Evolutionary conservation across 2,113 vertebrate genomes (phyloP).

Genomic region (Psilopsiagon aymara): DNA sequence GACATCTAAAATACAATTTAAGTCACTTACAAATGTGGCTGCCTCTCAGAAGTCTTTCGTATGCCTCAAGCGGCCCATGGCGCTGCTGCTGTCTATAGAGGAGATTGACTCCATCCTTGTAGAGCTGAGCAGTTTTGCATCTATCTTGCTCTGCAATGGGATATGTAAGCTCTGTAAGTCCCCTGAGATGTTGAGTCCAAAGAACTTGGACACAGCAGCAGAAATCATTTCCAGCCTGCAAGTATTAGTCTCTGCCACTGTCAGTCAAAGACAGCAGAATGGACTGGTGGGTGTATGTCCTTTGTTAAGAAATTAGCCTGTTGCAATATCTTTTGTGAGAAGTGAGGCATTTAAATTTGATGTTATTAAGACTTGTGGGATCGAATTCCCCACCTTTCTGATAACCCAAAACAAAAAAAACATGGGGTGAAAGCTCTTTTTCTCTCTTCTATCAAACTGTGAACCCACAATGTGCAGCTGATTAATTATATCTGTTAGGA

Average conservation of each 20-base stretch:
- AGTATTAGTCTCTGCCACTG: background rate
- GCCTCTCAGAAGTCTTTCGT: background rate
- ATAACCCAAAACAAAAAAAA: background rate
- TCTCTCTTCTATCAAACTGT: background rate
- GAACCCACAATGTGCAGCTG: background rate
- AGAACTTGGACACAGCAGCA: background rate
- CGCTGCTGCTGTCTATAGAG: background rate
- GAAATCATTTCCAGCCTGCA: background rate
- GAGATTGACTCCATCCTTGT: background rate
- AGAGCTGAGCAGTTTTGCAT: background rate
- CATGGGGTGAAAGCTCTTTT: background rate
- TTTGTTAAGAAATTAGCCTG: background rate
- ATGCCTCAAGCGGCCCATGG: background rate
- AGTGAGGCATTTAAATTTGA: background rate
- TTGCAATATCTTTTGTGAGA: background rate
- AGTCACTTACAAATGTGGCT: background rate
- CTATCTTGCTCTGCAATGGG: rapidly evolving
- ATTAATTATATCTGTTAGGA: background rate
- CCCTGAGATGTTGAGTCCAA: background rate
- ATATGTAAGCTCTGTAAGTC: background rate
- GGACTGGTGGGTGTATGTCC: background rate
- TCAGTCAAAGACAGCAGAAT: background rate
- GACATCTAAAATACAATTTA: background rate
- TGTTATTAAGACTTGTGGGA: background rate
- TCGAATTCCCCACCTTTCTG: background rate